A percentile compares a stretch with the other conserved stretches of the same genome.
phyloP scores from a whole-genome alignment of 2,797 vertebrate species.

The Echeneis naucrates region DNA sequence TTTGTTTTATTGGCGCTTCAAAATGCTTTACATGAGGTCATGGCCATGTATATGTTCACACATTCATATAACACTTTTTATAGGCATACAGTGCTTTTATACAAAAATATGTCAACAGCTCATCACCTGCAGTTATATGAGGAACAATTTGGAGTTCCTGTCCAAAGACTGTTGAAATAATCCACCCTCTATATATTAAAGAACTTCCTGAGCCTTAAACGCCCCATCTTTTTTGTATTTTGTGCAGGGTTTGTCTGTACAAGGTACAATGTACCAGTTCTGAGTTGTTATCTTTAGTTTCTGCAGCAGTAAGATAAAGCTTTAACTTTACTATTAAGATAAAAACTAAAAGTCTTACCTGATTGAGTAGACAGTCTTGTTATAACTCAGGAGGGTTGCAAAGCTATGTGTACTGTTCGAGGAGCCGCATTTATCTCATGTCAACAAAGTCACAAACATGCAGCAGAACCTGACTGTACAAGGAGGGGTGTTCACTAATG shows the following conservation, averaged over 20 bases:
- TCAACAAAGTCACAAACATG: neutral
- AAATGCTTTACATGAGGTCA: too few species aligned
- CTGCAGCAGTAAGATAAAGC: neutral
- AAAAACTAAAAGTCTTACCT: constrained; percentile 36
- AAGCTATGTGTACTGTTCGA: neutral
- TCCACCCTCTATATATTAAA: too few species aligned
- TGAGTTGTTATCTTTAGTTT: neutral
- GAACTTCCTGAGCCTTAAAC: too few species aligned
- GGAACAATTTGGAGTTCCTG: too few species aligned
- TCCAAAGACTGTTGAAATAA: too few species aligned
- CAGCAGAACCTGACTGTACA: constrained; percentile 55
- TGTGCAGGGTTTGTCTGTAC: neutral
- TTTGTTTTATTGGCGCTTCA: too few species aligned
- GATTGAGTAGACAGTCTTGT: neutral
- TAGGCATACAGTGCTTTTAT: too few species aligned
- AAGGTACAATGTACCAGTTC: too few species aligned
- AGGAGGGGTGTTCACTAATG: neutral
- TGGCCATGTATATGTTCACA: too few species aligned
- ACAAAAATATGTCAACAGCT: neutral
- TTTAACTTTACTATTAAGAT: neutral
- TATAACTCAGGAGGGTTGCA: neutral
- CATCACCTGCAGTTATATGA: too few species aligned
- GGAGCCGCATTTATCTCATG: neutral
- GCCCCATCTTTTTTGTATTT: neutral
- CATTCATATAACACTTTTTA: too few species aligned